Evolutionary conservation across 1,140 invertebrate genomes (phyloP).

Genomic region (Mamestra configurata): DNA sequence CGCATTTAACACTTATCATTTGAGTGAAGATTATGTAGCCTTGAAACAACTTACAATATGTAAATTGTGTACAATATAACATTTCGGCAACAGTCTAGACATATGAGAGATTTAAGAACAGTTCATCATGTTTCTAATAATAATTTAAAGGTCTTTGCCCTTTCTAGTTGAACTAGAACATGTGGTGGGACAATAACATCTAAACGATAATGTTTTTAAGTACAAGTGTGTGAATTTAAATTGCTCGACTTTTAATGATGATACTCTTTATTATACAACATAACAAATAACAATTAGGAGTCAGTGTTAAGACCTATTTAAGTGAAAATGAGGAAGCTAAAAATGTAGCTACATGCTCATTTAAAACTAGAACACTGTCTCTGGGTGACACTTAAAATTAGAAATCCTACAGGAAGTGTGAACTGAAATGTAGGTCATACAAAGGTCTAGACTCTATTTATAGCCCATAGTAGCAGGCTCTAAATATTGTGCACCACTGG

Average conservation of each 20-base stretch:
- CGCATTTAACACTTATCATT: conserved; percentile 34
- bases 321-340: conserved; percentile 37
- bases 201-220: not conserved
- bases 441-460: conserved; percentile 72
- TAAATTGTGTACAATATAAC: conserved; percentile 22
- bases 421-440: conserved; percentile 72
- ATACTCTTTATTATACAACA: not conserved
- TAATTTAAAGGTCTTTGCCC: conserved; percentile 30
- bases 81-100: not conserved
- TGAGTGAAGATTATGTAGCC: conserved; percentile 40
- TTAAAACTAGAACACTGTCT: conserved; percentile 66
- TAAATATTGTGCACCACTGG: conserved; percentile 18
- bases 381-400: conserved; percentile 70
- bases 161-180: not conserved
- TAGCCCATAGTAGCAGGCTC: conserved; percentile 50
- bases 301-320: conserved; percentile 10
- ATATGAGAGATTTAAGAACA: not conserved
- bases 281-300: too few relatives aligned
- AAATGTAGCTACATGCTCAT: conserved; percentile 39
- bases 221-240: not conserved
- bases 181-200: conserved; percentile 5
- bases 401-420: conserved; percentile 73
- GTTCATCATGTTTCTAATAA: conserved; percentile 17
- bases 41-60: conserved; percentile 34
- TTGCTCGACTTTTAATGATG: not conserved